Base-by-base conservation (phyloP, 1,140 invertebrate species). In the Cydia pomonella region DNA sequence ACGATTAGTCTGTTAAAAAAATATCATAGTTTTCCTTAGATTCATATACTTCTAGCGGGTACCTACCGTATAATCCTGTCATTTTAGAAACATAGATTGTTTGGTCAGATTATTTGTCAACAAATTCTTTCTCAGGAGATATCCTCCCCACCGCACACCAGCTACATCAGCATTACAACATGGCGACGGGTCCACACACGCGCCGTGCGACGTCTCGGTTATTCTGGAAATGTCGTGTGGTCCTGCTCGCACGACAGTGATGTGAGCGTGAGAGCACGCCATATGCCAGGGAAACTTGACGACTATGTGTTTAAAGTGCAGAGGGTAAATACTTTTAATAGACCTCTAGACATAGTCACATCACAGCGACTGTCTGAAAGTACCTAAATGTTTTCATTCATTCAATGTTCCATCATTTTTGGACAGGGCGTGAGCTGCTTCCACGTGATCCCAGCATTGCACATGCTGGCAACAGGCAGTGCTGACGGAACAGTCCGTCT, bases 391-490 rank as follows among this genome's bases (percentile, higher is more conserved):
- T 44, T 44, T 44, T 44, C 41, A 13, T 44, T 44, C 41, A 13
- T 44, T 44, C 7, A 33, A 33, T 33, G 33, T 38, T 10, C 13
- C 18, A 76, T 23, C 12, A 53, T 73, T 73, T 27, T 7, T 59
- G 13, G 12, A n/a, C 82, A 95, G 94, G 94, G 94, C 3, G 86
- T 93, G 3, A 88, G 82, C 25, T 94, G 94, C 76, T 94, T 94
- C 86, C 85, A 91, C 74, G 78, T 91, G 38, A 92, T 91, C 27
- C 79, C 77, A 1, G 73, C 78, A 0, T 79, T 93, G 3, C 93
- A 92, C 76, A 47, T 94, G n/a, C 77, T 94, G 27, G 92, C 89
- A 5, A 93, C 93, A 10, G 94, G 94, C 71, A 92, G 93, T 72
- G 79, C 84, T 1, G 92, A 93, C 78, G 91, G 90, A 18, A 53